Percentiles rank a stretch among this genome's conserved stretches.
phyloP scores from a whole-genome alignment of 2,113 vertebrate genomes.

The Myotis yumanensis region DNA sequence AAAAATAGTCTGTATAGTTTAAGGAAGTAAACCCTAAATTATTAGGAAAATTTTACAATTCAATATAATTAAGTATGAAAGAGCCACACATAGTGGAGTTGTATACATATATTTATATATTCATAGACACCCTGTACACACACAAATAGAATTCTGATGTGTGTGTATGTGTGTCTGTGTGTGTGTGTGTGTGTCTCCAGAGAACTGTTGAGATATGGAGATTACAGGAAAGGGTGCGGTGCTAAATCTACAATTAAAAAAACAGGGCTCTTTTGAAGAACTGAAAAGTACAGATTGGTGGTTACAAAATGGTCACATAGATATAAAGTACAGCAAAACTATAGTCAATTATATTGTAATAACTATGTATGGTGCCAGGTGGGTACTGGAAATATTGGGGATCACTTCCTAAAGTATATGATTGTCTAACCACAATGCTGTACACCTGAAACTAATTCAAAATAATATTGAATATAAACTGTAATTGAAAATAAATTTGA shows the following conservation, averaged over 20 bases:
- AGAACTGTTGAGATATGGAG: not conserved
- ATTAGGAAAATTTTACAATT: conserved; percentile 8
- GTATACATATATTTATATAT: not conserved
- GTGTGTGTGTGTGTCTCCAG: not conserved
- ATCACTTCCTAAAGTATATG: not conserved
- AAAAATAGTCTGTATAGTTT: not conserved
- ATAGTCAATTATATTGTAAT: not conserved
- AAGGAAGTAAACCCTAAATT: not conserved
- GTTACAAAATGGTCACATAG: not conserved
- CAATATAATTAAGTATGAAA: not conserved
- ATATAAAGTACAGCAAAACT: not conserved
- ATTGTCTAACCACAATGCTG: not conserved
- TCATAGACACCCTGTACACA: not conserved
- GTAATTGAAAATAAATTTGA: not conserved
- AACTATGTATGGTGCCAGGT: not conserved
- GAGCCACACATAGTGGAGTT: not conserved
- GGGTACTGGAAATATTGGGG: not conserved
- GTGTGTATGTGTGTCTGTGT: not conserved
- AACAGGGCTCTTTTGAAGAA: not conserved
- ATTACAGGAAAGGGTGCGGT: not conserved
- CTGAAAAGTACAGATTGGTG: not conserved
- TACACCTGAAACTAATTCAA: not conserved
- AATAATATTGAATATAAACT: not conserved
- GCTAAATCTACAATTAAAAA: not conserved
- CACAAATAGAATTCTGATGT: not conserved